phyloP scores from a whole-genome alignment of 2,888 invertebrate species.

The Agrotis exclamationis region DNA sequence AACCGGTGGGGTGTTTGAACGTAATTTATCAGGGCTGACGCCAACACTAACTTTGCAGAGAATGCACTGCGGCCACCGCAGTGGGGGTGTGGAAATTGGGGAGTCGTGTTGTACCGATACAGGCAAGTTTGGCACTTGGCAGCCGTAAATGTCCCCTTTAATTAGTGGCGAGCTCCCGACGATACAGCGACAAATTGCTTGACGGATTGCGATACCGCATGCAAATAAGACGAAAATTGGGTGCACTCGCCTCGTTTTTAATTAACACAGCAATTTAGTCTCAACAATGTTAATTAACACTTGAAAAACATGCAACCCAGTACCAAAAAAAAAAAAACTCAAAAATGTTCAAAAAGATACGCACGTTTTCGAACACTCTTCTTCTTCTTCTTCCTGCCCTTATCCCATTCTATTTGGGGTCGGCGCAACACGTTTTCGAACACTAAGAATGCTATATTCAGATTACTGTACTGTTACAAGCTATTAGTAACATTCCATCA shows the following conservation, averaged over 20 bases:
- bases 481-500: constrained; percentile 34
- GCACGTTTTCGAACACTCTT: neutral
- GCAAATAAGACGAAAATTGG: constrained; percentile 74
- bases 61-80: constrained; percentile 67
- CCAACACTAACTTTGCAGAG: constrained; percentile 68
- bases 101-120: constrained; percentile 73
- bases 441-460: constrained; percentile 10
- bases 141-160: constrained; percentile 86
- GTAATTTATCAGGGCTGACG: constrained; percentile 65
- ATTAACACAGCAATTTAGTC: constrained; percentile 20
- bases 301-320: neutral
- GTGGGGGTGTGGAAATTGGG: constrained; percentile 65
- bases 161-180: constrained; percentile 85
- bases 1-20: constrained; percentile 48
- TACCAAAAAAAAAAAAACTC: neutral
- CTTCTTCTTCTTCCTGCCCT: no score
- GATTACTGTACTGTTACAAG: constrained; percentile 18
- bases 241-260: constrained; percentile 20
- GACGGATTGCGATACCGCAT: constrained; percentile 77
- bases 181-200: constrained; percentile 85
- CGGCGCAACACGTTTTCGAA: no score
- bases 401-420: no score
- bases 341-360: neutral
- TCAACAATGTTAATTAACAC: neutral
- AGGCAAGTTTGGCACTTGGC: constrained; percentile 86